Evolutionary conservation across 1,140 invertebrate species (phyloP).

Genomic region (Caenorhabditis inopinata): DNA sequence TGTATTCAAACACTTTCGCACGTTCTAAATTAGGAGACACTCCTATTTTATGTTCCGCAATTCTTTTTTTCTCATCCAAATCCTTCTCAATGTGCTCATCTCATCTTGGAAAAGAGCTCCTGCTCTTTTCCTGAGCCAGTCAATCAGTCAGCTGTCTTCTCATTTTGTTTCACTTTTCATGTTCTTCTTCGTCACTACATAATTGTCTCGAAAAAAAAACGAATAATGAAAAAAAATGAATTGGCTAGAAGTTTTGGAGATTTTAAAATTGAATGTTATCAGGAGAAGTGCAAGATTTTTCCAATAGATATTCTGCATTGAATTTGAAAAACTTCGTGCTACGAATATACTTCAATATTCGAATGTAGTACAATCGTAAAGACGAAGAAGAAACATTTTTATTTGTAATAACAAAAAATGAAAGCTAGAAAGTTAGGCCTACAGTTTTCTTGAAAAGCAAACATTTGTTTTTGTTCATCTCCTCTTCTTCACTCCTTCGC

Average conservation of each 20-base stretch:
- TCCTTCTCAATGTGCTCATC: background rate
- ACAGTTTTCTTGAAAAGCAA: background rate
- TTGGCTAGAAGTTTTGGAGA: no score
- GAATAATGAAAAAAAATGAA: no score
- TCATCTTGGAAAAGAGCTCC: conserved; percentile 8
- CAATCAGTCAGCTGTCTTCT: background rate
- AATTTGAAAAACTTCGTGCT: background rate
- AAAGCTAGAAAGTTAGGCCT: background rate
- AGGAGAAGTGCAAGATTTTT: no score
- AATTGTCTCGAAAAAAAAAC: no score
- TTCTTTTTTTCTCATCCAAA: background rate
- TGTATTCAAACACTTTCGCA: background rate
- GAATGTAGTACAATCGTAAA: no score
- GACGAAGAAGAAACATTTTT: background rate
- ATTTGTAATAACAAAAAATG: no score
- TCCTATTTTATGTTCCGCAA: background rate
- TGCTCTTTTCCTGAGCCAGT: background rate
- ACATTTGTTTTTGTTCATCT: background rate
- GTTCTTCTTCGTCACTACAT: background rate
- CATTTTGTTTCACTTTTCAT: conserved; percentile 15
- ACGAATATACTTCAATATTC: background rate
- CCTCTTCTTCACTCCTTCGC: background rate
- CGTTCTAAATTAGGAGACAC: background rate
- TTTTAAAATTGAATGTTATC: no score
- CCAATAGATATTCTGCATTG: background rate